Evolutionary conservation across 53 echinoderm and acorn worm genomes (phyloP), one percentile per base, ranked within the genome.

Genomic region (Echinarachnius parma): DNA sequence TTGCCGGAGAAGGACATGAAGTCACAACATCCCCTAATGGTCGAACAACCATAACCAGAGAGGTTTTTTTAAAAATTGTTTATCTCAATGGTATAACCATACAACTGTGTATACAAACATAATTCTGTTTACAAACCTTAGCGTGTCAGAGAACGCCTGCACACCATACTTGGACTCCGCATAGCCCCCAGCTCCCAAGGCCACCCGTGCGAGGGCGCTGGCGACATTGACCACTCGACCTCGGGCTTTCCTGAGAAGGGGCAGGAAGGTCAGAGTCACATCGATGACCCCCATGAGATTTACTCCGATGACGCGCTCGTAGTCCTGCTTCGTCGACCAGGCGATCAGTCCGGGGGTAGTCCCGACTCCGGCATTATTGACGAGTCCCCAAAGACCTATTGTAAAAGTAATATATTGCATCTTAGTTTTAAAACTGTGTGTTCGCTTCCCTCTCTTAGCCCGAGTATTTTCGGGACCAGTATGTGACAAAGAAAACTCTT

Each of bases 371-470:
- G 89, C 85, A 46, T 89, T 89, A 60, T 89, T 89, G 9, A 89
- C 85, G 34, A 89, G 55, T 39, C 90, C 90, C 90, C 90, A 89
- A 3, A 89, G 60, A 29, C 85, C 85, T 85, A 29, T n/a, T n/a
- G n/a, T n/a, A n/a, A n/a, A n/a, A n/a, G n/a, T n/a, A n/a, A n/a
- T n/a, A n/a, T n/a, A n/a, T n/a, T n/a, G n/a, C n/a, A n/a, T n/a
- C n/a, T n/a, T n/a, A n/a, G n/a, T n/a, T n/a, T n/a, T n/a, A n/a
- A n/a, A n/a, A n/a, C n/a, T n/a, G n/a, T n/a, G n/a, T n/a, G n/a
- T n/a, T n/a, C n/a, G n/a, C n/a, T n/a, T n/a, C n/a, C n/a, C n/a
- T n/a, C n/a, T n/a, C n/a, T n/a, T n/a, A n/a, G n/a, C n/a, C n/a
- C n/a, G n/a, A n/a, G n/a, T n/a, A n/a, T n/a, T n/a, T n/a, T n/a